Evolutionary conservation across 2,888 invertebrate genomes (phyloP), one percentile per base, ranked within the genome.

Genomic region (Drosophila prolongata): DNA sequence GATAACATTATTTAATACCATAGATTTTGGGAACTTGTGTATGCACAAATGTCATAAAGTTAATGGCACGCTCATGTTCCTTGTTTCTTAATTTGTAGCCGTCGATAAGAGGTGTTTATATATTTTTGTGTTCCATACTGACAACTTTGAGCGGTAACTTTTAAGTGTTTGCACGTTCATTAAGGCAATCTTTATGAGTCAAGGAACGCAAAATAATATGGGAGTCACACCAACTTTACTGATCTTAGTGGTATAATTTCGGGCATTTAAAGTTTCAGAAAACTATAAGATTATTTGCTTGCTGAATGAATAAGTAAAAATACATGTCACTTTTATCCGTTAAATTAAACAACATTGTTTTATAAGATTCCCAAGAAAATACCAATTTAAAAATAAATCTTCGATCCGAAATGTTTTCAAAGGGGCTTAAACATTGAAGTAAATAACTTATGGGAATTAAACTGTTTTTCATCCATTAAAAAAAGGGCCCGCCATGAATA

Each of bases 121-220:
- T 46, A 55, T 62, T 43, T 16, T 59, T 43, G 9, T 30, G 10
- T 37, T 40, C 13, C 37, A 8, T 19, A 38, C 40, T 42, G 62
- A 47, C 53, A 69, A 53, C 42, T 30, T 46, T 55, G 24, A 13
- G 73, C 73, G 73, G 62, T 16, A 30, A 43, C 71, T 69, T 69
- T 60, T 30, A 69, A 69, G 71, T 54, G 47, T 14, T 52, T 50
- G 57, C 43, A 6, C 34, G 38, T 34, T n/a, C 27, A 16, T 11
- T 19, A 50, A 34, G 14, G 24, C 14, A 24, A 30, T 38, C 10
- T 10, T 10, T 2, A 50, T 78, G 85, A 79, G 56, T 84, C 85
- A 84, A 46, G 38, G 11, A 34, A 40, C 24, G 5, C 34, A 44
- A 56, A 53, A 40, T 34, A 40, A 38, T 8, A 9, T 54, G 50